A percentile compares a stretch with the other conserved stretches of the same genome.
Evolutionary conservation across 2,113 vertebrate species (phyloP).

Genomic region (Naja naja): DNA sequence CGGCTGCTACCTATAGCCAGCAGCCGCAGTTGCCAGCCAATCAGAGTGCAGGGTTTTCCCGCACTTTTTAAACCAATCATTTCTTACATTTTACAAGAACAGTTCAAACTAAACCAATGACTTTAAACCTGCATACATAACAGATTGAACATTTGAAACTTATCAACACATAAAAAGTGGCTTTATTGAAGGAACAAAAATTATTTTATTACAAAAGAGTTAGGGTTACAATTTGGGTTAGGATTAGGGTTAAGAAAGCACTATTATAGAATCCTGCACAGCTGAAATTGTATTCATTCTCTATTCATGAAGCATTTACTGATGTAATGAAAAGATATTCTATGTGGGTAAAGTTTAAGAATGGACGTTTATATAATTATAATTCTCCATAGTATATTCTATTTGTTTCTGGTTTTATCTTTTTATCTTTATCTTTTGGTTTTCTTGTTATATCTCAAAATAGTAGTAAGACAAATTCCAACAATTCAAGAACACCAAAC

Average conservation of each 20-base stretch:
- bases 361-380: neutral
- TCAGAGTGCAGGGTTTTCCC: too few relatives aligned
- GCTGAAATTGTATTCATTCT: neutral
- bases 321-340: neutral
- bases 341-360: neutral
- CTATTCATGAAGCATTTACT: neutral
- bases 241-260: neutral
- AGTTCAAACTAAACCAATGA: too few relatives aligned
- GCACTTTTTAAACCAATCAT: too few relatives aligned
- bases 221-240: neutral
- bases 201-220: neutral
- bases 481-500: neutral
- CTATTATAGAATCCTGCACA: neutral
- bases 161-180: neutral
- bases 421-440: neutral
- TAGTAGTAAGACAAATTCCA: neutral
- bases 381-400: neutral
- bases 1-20: too few relatives aligned
- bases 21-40: too few relatives aligned
- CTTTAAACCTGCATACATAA: too few relatives aligned
- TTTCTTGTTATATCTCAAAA: neutral
- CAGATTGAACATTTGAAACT: neutral
- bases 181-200: neutral
- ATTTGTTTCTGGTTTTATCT: neutral
- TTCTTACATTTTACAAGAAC: too few relatives aligned